Conservation (phyloP, 1,140 invertebrate species). For the Oppia nitens region DNA sequence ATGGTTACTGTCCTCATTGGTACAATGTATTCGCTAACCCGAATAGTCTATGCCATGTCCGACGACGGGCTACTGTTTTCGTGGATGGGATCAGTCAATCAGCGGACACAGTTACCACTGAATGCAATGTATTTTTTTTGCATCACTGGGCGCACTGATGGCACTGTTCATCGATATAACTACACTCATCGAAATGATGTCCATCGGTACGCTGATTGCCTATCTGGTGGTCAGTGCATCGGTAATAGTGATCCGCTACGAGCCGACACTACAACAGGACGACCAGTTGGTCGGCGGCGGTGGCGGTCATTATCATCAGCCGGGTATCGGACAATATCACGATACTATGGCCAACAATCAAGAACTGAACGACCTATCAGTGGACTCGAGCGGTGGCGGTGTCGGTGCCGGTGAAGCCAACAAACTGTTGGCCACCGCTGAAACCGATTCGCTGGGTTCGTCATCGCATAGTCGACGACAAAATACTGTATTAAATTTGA, state of each 20-base stretch:
- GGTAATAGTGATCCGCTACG: slow-evolving; percentile 51
- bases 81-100: slow-evolving; percentile 26
- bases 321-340: not conserved
- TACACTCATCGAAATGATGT: slow-evolving; percentile 86
- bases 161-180: slow-evolving; percentile 72
- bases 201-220: slow-evolving; percentile 78
- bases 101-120: slow-evolving; percentile 47
- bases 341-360: slow-evolving; percentile 4
- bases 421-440: not conserved
- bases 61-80: slow-evolving; percentile 42
- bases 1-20: slow-evolving; percentile 69
- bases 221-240: slow-evolving; percentile 79
- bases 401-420: not conserved
- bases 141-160: slow-evolving; percentile 53
- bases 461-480: not conserved
- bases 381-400: not conserved
- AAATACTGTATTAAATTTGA: not conserved
- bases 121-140: slow-evolving; percentile 61
- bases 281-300: slow-evolving; percentile 18
- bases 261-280: slow-evolving; percentile 77
- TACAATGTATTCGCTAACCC: slow-evolving; percentile 60
- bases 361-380: slow-evolving; percentile 7
- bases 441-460: not conserved
- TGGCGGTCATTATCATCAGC: slow-evolving; percentile 20
- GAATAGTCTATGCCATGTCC: slow-evolving; percentile 75